phyloP scores from a whole-genome alignment of 2,888 invertebrate species.

The Alloscopus bannaensis region DNA sequence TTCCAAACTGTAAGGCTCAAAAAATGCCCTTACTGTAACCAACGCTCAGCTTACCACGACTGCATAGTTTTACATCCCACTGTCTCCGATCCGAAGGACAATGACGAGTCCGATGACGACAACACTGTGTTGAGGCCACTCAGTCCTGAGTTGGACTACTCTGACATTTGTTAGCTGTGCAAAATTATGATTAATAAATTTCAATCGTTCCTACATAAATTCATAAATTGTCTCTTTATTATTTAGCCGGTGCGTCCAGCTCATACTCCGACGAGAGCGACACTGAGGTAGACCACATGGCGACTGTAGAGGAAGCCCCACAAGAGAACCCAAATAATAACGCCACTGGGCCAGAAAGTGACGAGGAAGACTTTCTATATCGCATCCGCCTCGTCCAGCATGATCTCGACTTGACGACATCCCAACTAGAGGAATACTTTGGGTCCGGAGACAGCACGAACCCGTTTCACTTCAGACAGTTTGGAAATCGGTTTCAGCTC shows the following conservation, averaged over 20 bases:
- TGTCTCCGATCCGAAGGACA: background rate
- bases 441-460: constrained; percentile 12
- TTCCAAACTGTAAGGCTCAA: background rate
- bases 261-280: background rate
- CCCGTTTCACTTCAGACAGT: background rate
- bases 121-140: background rate
- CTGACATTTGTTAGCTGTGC: constrained; percentile 38
- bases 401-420: no score
- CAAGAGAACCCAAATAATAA: background rate
- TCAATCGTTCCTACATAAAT: background rate
- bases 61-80: constrained; percentile 23
- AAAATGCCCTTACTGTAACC: constrained; percentile 35
- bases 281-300: background rate
- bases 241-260: constrained; percentile 29
- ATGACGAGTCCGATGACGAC: constrained; percentile 14
- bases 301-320: background rate
- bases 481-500: background rate
- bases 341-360: background rate
- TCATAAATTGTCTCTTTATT: background rate
- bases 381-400: no score
- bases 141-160: constrained; percentile 6
- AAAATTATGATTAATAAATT: background rate
- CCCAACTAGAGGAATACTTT: background rate
- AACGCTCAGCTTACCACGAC: constrained; percentile 13
- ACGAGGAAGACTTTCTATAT: background rate